Evolutionary conservation across 2,888 invertebrate species (phyloP), one percentile per base, ranked within the genome.

Genomic region (Lycophotia porphyrea): DNA sequence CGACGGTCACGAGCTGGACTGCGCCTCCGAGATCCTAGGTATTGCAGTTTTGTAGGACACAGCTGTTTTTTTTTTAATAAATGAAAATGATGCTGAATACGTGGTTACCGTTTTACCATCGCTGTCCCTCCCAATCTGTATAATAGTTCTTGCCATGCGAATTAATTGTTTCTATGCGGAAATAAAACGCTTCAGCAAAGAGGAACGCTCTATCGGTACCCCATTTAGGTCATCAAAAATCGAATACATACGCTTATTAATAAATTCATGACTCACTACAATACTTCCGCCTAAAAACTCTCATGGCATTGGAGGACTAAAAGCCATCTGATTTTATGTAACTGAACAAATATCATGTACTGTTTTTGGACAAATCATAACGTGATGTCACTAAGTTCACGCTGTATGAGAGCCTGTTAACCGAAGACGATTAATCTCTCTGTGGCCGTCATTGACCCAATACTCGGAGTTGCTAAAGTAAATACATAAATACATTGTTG

Each of bases 371-470:
- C 42, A 75, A 66, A 76, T 85, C 74, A 68, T 70, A 71, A 66
- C 44, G 58, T 77, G 70, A 71, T 74, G 68, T 76, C 78, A 81
- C 68, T 69, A 76, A 78, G 66, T 77, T 78, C 74, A 74, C 76
- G 76, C 55, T 76, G 55, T 66, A 76, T 74, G 52, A 47, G 58
- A 66, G 69, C 71, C 63, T 72, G 67, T 34, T 72, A 75, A 70
- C 73, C 44, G 39, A 75, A 76, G 70, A 64, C 74, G 72, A 87
- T 87, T 85, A 83, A 80, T 84, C 70, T 71, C 73, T 83, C 83
- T 81, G 81, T 65, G 44, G 52, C 76, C 78, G 87, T 80, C 81
- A 88, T 86, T 87, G 87, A 87, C 85, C 87, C 67, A 88, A 77
- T 87, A 87, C 71, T 21, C 31, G 18, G 36, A 55, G 68, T 71